A percentile compares a stretch with the other conserved stretches of the same genome.
Evolutionary conservation across 2,113 vertebrate genomes (phyloP).

Genomic region (Lota lota): DNA sequence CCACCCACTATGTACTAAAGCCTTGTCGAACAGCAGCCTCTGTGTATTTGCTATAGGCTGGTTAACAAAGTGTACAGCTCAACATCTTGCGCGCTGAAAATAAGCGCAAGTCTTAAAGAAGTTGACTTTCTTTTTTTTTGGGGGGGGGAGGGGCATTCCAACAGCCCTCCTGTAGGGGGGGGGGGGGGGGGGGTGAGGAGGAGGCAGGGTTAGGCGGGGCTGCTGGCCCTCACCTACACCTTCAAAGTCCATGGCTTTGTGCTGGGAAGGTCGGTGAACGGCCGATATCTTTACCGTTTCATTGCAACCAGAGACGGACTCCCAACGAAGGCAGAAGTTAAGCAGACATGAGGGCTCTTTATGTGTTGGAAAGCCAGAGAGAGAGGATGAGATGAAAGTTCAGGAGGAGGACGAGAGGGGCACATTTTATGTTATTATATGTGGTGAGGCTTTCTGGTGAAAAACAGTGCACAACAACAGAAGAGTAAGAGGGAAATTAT

Average conservation of each 20-base stretch:
- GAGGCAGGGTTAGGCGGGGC: no score
- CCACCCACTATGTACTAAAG: no score
- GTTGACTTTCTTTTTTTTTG: background rate
- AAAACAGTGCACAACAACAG: background rate
- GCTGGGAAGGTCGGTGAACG: conserved; percentile 51
- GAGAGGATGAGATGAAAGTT: background rate
- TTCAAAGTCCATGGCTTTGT: conserved; percentile 57
- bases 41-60: no score
- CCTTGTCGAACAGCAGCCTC: no score
- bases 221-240: conserved; percentile 31
- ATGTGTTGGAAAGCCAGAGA: conserved; percentile 23
- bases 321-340: conserved; percentile 48
- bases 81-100: no score
- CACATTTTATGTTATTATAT: conserved; percentile 24
- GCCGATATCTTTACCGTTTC: conserved; percentile 48
- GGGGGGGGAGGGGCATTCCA: conserved; percentile 21
- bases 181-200: conserved; percentile 32
- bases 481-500: background rate
- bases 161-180: no score
- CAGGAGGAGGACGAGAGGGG: conserved; percentile 10
- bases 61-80: background rate
- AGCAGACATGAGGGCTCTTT: conserved; percentile 32
- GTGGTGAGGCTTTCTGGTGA: conserved; percentile 6
- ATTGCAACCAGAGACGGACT: conserved; percentile 40
- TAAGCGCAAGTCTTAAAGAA: no score